Evolutionary conservation across 2,888 invertebrate genomes (phyloP), one percentile per base, ranked within the genome.

Genomic region (Scaptomyza flava): DNA sequence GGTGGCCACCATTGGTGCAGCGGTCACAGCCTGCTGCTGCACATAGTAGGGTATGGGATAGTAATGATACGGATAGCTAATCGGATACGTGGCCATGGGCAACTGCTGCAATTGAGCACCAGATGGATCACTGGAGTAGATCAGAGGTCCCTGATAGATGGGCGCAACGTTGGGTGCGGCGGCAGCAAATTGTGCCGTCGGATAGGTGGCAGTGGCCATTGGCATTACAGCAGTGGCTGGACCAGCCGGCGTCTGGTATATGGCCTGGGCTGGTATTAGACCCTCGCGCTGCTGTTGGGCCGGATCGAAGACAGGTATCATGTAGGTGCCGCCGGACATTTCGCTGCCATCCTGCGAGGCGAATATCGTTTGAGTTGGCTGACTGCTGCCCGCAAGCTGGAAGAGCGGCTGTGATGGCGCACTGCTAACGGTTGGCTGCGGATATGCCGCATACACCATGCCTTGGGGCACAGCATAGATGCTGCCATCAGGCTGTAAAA

Each of bases 11-110:
- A 87, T 79, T n/a, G 90, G 84, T 47, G 91, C 79, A 33, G 90
- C 85, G 48, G 91, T 77, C 50, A 91, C 89, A 17, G 91, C 79
- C 78, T 90, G 91, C 77, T 90, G 92, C 74, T 91, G 91, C 81
- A 92, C 89, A 77, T 92, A 92, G 79, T 92, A 92, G 54, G 92
- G 91, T 91, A 92, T 92, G 54, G 91, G 91, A 88, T 92, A 92
- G 58, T 91, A 92, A 23, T 91, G 91, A 87, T 92, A 92, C 58
- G 91, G 90, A 86, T 92, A 92, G 56, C 91, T 88, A 62, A 92
- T 90, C 8, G 92, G 92, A 83, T 91, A 92, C 58, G 92, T 89
- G 64, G 90, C 86, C 84, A 92, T 88, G 41, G 92, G 92, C 74
- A 91, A 90, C 79, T 92, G 92, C 66, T 91, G 91, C 73, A 92